Evolutionary conservation across 2,113 vertebrate genomes (phyloP).

Genomic region (Parus major): DNA sequence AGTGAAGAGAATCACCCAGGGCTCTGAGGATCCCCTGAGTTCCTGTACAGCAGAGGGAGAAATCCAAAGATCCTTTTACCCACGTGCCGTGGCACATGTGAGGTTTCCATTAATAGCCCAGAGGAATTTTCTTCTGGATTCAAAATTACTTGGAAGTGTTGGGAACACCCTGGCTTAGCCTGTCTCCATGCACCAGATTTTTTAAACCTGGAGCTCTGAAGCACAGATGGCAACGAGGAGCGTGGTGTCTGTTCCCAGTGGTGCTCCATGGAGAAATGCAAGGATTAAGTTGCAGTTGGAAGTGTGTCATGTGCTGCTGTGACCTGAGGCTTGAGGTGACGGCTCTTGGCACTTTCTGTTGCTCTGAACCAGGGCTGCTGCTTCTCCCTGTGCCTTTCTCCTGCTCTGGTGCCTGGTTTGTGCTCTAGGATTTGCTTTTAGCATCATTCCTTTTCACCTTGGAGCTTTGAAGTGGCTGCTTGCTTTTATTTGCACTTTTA

Average conservation of each 20-base stretch:
- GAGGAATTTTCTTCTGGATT: not conserved
- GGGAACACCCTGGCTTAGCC: not conserved
- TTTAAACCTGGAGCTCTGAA: not conserved
- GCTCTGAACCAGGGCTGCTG: not conserved
- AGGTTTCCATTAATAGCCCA: not conserved
- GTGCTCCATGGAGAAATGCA: not conserved
- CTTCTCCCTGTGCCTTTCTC: not conserved
- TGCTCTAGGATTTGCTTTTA: not conserved
- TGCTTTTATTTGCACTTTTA: not conserved
- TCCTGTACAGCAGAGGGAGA: not conserved
- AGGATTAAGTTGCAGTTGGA: not conserved
- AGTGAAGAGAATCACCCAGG: not conserved
- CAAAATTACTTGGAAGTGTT: not conserved
- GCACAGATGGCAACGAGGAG: not conserved
- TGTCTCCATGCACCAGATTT: not conserved
- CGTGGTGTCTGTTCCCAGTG: accelerated
- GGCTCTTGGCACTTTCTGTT: not conserved
- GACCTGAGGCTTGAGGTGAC: not conserved
- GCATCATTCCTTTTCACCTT: not conserved
- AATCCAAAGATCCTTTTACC: not conserved
- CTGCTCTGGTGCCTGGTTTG: not conserved
- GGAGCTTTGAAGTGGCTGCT: not conserved
- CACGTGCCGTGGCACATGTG: not conserved
- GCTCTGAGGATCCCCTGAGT: not conserved
- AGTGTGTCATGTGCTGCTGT: not conserved